Percentiles rank a stretch among this genome's conserved stretches.
These are phyloP conservation scores for Ypsolopha sequella DNA, from an alignment of 2,888 invertebrate species.

Conservation along the genomic window DNA sequence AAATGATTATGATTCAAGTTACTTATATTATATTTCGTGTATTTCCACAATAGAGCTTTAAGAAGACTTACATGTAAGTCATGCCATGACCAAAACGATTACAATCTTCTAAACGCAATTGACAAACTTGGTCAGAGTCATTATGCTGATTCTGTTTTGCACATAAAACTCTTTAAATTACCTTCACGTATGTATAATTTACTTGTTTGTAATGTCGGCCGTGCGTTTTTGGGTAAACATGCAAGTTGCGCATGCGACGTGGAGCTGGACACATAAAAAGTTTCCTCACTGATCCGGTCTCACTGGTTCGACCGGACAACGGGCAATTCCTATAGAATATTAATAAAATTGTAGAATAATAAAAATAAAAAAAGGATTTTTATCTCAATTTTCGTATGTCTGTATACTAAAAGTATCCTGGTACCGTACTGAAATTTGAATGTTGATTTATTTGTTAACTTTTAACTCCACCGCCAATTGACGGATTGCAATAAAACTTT, in stretches of 20 bases:
- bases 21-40: too few species aligned
- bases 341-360: background rate
- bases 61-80: too few species aligned
- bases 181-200: background rate
- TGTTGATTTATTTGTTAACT: too few species aligned
- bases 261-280: slow-evolving; percentile 55
- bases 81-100: background rate
- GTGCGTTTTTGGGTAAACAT: slow-evolving; percentile 49
- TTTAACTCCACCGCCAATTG: too few species aligned
- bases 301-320: slow-evolving; percentile 31
- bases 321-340: background rate
- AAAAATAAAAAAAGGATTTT: background rate
- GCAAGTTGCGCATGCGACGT: slow-evolving; percentile 24
- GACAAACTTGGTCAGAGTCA: too few species aligned
- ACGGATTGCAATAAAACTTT: too few species aligned
- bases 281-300: slow-evolving; percentile 57
- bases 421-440: too few species aligned
- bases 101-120: background rate
- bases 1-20: too few species aligned
- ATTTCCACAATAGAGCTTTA: too few species aligned
- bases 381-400: too few species aligned
- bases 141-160: too few species aligned
- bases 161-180: background rate
- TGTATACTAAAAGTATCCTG: too few species aligned
- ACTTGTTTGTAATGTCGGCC: slow-evolving; percentile 15